Evolutionary conservation across 2,797 vertebrate genomes (phyloP), one percentile per base, ranked within the genome.

Genomic region (Naso thynnoides): DNA sequence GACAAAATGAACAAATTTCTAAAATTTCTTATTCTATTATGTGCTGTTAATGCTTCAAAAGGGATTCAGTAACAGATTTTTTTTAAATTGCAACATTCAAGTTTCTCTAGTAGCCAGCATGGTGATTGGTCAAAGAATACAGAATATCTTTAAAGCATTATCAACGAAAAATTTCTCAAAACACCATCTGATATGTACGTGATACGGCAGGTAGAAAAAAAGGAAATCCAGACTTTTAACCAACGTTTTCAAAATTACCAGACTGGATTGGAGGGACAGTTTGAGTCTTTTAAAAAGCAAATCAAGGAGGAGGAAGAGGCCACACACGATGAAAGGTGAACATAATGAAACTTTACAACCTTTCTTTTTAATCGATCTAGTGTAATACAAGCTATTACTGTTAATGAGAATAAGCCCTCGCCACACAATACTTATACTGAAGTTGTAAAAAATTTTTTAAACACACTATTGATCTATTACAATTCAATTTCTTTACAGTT

Each of bases 91-190:
- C 69, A 89, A 89, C 88, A 89, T 93, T 92, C 88, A 91, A 86
- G 85, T 91, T 60, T 86, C 80, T 85, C 70, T 88, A 76, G 84
- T 87, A 86, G 79, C 86, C 90, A 91, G 88, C 87, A 88, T 86
- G 85, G 82, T 88, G 89, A 90, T 92, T 86, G 79, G 74, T 88
- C 82, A 84, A 81, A 82, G 74, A 70, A 75, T 27, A 79, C 56
- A 76, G 50, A 72, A 78, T 41, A 63, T 70, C 19, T 58, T 39
- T 41, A 58, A 70, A 62, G 63, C 33, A 48, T 74, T 77, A 77
- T 52, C 52, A 60, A 73, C 21, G 52, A 56, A 61, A 69, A 57
- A 78, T 73, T 58, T 21, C 61, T 77, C 70, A 66, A 75, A 63
- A 58, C 78, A 80, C 52, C 23, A 31, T 82, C 66, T 83, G 89